Conservation (phyloP, 2,888 invertebrate genomes). For the Trissolcus brochymenae region DNA sequence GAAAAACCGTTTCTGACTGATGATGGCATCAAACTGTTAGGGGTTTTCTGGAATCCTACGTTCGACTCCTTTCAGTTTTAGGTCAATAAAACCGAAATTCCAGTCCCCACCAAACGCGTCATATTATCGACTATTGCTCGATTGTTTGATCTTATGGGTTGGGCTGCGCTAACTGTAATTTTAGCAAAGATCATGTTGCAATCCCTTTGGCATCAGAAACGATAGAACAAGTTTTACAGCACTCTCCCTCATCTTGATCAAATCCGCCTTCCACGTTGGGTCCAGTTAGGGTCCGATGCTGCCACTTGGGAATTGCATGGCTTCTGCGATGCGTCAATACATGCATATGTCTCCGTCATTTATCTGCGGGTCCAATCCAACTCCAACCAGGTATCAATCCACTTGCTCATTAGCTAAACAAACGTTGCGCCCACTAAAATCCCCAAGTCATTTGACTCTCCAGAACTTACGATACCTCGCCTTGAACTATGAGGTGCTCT, state of each 20-base stretch:
- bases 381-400: neutral
- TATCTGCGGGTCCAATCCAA: conserved; percentile 7
- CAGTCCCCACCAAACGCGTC: neutral
- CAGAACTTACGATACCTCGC: no score
- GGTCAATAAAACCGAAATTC: neutral
- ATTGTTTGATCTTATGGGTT: no score
- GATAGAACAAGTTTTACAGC: no score
- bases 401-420: conserved; percentile 8
- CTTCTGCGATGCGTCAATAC: conserved; percentile 22
- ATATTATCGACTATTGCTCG: no score
- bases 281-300: neutral
- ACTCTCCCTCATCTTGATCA: neutral
- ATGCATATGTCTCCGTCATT: conserved; percentile 17
- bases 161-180: no score
- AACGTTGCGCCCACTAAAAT: neutral
- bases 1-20: neutral
- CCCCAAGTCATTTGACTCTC: no score
- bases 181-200: no score
- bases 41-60: neutral
- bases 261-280: neutral
- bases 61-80: neutral
- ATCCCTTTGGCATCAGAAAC: no score
- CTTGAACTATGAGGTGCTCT: no score
- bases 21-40: conserved; percentile 1
- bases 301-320: neutral